Base-by-base conservation (phyloP, 2,797 vertebrate genomes). In the Acrossocheilus wenchowensis region DNA sequence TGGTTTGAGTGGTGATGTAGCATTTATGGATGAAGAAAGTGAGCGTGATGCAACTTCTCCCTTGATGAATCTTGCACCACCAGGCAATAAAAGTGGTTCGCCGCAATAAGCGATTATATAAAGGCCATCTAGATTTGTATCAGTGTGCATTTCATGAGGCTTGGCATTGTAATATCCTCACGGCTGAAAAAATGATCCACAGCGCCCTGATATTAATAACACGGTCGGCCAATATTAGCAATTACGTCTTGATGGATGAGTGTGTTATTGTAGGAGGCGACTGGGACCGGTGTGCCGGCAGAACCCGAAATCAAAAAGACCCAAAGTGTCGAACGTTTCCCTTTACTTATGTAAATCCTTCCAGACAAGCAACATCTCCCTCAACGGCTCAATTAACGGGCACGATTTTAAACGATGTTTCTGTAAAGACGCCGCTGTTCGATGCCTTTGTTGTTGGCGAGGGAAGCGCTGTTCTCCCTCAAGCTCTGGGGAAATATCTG, bases 121-220 rank as follows among this genome's bases (percentile, higher is more conserved):
- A 85, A 45, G 80, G 82, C 41, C 71, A 69, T 71, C 69, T 62
- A 69, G 78, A 85, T 88, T 36, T 48, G 71, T 69, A 85, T 85
- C 82, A 62, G 75, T 26, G n/a, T 64, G 81, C 66, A 26, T 68
- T 87, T 74, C 69, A 80, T 84, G 68, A 85, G 60, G 62, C 60
- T 54, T 84, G 73, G 85, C 71, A 86, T 34, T 72, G 43, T 83
- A 80, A 50, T 74, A 73, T 84, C 54, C 60, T 77, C 71, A 36
- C 26, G 5, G 68, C 69, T 75, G 69, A 81, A 57, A 66, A 48
- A 68, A 30, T 72, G 11, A 82, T 43, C 60, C 30, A 26, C 21
- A 60, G 62, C 30, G 4, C 50, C 71, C 74, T 5, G 39, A 71
- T 62, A 78, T 88, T 87, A 87, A 87, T 75, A 81, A 85, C 72